Evolutionary conservation across 1,140 invertebrate genomes (phyloP).

Genomic region (Brachionus rubens): DNA sequence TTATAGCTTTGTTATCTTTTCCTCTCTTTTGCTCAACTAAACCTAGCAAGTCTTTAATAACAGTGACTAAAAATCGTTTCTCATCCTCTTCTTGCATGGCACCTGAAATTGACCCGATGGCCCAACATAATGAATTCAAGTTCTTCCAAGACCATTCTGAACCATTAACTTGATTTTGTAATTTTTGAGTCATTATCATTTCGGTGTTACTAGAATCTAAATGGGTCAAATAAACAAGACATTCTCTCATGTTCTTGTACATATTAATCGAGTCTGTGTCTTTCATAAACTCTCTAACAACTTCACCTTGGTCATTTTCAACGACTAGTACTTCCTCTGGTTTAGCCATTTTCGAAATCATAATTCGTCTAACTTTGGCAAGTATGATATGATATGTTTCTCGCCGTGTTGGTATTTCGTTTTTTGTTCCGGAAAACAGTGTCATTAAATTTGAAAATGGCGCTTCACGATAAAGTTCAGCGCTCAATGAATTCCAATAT

Average conservation of each 20-base stretch:
- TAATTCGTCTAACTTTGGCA: conserved; percentile 79
- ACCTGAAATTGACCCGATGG: conserved; percentile 97
- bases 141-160: conserved; percentile 99
- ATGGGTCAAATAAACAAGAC: conserved; percentile 72
- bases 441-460: conserved; percentile 50
- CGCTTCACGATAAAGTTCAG: conserved; percentile 67
- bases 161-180: conserved; percentile 97
- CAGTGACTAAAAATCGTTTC: conserved; percentile 95
- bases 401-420: conserved; percentile 2
- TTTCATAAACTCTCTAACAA: conserved; percentile 98
- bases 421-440: conserved; percentile 49
- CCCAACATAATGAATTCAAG: conserved; percentile 97
- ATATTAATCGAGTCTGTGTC: conserved; percentile 99
- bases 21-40: conserved; percentile 98
- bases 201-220: conserved; percentile 92
- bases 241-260: conserved; percentile 99
- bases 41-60: conserved; percentile 96
- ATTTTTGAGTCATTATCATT: conserved; percentile 96
- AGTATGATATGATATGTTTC: conserved; percentile 20
- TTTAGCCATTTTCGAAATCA: conserved; percentile 99
- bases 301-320: conserved; percentile 99
- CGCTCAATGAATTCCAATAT: conserved; percentile 90
- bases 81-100: conserved; percentile 99
- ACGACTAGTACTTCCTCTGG: conserved; percentile 99
- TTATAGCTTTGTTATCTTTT: conserved; percentile 99